These are phyloP conservation scores for Cephus sareptanus DNA, from an alignment of 2,888 invertebrate genomes.

Conservation along the genomic window DNA sequence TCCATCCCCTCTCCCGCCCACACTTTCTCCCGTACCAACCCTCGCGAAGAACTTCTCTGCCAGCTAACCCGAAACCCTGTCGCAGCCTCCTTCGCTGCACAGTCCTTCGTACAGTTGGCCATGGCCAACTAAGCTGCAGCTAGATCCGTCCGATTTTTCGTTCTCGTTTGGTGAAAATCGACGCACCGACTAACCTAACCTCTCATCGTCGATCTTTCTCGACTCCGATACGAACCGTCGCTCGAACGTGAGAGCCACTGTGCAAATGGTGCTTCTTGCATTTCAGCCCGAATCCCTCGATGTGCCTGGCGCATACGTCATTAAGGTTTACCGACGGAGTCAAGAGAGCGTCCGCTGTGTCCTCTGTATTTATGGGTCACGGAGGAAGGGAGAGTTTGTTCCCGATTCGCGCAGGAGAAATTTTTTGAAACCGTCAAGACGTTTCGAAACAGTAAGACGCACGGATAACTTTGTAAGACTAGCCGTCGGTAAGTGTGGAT, in stretches of 20 bases:
- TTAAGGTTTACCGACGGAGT: background rate
- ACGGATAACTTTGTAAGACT: background rate
- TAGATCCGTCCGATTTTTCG: background rate
- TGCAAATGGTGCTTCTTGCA: background rate
- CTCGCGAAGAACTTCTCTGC: background rate
- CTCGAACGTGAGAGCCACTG: background rate
- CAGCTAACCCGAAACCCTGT: background rate
- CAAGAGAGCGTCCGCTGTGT: background rate
- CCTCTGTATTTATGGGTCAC: background rate
- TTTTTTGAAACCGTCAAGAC: background rate
- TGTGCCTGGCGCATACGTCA: background rate
- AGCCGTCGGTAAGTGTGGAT: background rate
- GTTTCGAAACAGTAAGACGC: background rate
- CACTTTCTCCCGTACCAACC: background rate
- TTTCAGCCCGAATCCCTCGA: background rate
- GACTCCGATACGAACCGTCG: background rate
- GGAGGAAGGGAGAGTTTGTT: background rate
- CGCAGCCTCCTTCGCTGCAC: background rate
- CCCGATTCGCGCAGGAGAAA: background rate
- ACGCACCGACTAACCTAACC: background rate
- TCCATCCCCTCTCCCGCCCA: background rate
- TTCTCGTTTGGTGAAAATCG: background rate
- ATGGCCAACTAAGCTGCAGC: background rate
- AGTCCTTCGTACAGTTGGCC: background rate
- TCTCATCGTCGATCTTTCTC: background rate